phyloP scores from a whole-genome alignment of 2,113 vertebrate genomes.

The Mionectes macconnelli region DNA sequence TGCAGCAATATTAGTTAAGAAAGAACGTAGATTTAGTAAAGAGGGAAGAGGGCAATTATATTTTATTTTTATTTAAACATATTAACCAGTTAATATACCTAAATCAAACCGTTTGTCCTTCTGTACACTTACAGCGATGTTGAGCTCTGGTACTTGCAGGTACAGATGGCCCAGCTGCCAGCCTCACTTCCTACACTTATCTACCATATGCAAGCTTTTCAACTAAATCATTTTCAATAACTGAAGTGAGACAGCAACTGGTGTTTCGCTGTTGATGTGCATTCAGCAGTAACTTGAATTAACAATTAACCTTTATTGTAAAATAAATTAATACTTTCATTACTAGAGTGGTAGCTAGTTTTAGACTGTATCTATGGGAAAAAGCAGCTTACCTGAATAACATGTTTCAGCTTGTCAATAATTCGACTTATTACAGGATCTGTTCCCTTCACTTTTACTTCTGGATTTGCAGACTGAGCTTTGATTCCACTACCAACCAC shows the following conservation, averaged over 20 bases:
- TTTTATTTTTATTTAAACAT: background rate
- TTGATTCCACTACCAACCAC: constrained; percentile 87
- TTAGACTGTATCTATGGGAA: background rate
- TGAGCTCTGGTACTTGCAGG: background rate
- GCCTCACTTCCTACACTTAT: background rate
- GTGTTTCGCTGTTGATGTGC: background rate
- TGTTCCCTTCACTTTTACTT: constrained; percentile 86
- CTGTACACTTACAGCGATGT: background rate
- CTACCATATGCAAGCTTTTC: background rate
- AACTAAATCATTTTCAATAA: background rate
- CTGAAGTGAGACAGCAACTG: background rate
- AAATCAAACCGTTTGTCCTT: background rate
- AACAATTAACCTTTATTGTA: background rate
- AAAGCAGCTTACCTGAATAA: constrained; percentile 85
- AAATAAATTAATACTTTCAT: background rate
- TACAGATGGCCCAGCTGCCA: background rate
- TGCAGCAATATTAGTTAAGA: background rate
- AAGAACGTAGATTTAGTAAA: background rate
- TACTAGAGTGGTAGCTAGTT: background rate
- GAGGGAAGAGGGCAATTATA: background rate
- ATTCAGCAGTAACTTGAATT: background rate
- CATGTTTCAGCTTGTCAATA: constrained; percentile 90
- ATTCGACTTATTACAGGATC: constrained; percentile 88
- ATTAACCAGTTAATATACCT: background rate
- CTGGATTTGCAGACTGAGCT: constrained; percentile 85